Conservation (phyloP, 2,888 invertebrate genomes). For the Panzeria rudis region DNA sequence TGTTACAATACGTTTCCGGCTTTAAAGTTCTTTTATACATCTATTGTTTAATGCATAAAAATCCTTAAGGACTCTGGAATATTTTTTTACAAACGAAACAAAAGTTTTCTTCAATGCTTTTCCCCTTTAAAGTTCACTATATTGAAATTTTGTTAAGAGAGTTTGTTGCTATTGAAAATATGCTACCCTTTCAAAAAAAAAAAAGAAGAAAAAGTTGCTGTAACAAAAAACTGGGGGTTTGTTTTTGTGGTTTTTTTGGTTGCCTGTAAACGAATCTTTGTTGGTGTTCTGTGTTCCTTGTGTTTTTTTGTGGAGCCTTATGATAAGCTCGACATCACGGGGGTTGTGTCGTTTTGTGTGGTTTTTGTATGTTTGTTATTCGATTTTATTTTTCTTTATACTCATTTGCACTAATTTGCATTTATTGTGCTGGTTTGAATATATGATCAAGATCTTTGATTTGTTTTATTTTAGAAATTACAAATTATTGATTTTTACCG, state of each 20-base stretch:
- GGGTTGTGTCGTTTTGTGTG: slow-evolving; percentile 40
- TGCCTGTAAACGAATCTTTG: slow-evolving; percentile 16
- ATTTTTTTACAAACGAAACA: slow-evolving; percentile 9
- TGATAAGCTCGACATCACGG: slow-evolving; percentile 31
- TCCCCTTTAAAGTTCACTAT: slow-evolving; percentile 38
- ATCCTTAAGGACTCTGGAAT: slow-evolving; percentile 50
- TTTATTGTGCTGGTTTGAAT: slow-evolving; percentile 59
- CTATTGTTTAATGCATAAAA: slow-evolving; percentile 23
- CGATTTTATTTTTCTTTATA: slow-evolving; percentile 10
- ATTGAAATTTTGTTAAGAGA: slow-evolving; percentile 17
- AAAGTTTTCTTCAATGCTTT: slow-evolving; percentile 13
- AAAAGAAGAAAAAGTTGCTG: not conserved
- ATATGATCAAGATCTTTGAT: slow-evolving; percentile 62
- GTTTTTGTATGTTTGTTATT: slow-evolving; percentile 50
- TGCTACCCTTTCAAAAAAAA: slow-evolving; percentile 25
- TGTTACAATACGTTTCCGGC: slow-evolving; percentile 61
- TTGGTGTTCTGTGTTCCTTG: slow-evolving; percentile 10
- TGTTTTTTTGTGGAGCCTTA: not conserved
- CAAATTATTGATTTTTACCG: slow-evolving; percentile 53
- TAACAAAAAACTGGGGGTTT: slow-evolving; percentile 45
- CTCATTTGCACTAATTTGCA: slow-evolving; percentile 64
- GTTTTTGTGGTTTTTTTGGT: slow-evolving; percentile 57
- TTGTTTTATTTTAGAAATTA: slow-evolving; percentile 40
- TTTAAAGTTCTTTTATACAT: slow-evolving; percentile 42
- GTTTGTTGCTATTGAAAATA: slow-evolving; percentile 23